Base-by-base conservation (phyloP, 37 sponge, comb jelly and placozoan species). In the Cliona cf. orientalis region DNA sequence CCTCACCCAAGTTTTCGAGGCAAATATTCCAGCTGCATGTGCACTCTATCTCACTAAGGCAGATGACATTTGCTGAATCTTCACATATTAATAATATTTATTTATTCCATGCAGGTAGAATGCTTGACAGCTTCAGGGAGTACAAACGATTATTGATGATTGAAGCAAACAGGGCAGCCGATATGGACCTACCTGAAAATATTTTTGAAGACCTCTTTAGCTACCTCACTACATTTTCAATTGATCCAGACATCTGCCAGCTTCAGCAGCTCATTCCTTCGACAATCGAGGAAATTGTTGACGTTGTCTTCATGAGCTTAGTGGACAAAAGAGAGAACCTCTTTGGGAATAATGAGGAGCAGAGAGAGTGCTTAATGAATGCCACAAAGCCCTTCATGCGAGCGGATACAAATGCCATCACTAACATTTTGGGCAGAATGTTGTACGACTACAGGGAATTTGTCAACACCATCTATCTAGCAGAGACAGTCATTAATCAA, bases 191-290 rank as follows among this genome's bases (percentile, higher is more conserved):
- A 5, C 66, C 71, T 1, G 26, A 37, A 33, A 38, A 75, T 29
- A 64, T 62, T 0, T 86, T 87, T 39, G 19, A 55, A 14, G 45
- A 69, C n/a, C 61, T 87, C 31, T 65, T 42, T 42, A 26, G 41
- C 23, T 87, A 81, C 46, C 44, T 87, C 26, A 60, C 49, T 28
- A 23, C 61, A 17, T 87, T 75, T 46, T 40, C 70, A 11, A 28
- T 39, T 36, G 41, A 58, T 19, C 58, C 76, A 1, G 76, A 87
- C 46, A 29, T 81, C 5, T 87, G 88, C 41, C 69, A 34, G 1
- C 82, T 87, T 11, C 59, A n/a, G 1, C n/a, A 23, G 2, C n/a
- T 59, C 14, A 23, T 75, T 1, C 66, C 17, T 32, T 28, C 32
- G 2, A 7, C 33, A 33, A 4, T 66, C 17, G 19, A 66, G 33